Evolutionary conservation across 2,797 vertebrate genomes (phyloP).

Genomic region (Myripristis murdjan): DNA sequence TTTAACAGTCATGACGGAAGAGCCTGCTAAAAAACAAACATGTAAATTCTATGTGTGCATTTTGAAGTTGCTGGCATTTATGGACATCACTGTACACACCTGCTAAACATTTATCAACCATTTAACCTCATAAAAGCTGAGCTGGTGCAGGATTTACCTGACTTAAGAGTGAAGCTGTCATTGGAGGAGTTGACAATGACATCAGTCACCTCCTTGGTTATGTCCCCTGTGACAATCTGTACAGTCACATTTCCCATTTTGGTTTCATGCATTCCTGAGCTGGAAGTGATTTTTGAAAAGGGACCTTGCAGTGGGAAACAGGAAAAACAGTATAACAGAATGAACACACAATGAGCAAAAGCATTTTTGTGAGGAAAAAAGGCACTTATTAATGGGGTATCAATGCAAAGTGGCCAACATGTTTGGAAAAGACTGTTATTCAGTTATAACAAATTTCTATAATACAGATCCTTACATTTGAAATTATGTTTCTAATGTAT

Average conservation of each 20-base stretch:
- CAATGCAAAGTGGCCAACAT: neutral
- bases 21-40: too few species aligned
- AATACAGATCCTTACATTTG: neutral
- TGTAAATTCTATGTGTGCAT: too few species aligned
- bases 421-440: too few species aligned
- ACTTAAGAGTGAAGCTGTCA: conserved; percentile 79
- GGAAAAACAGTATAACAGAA: neutral
- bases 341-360: neutral
- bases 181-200: conserved; percentile 92
- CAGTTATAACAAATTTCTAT: neutral
- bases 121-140: neutral
- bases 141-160: conserved; percentile 80
- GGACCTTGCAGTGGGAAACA: conserved; percentile 51
- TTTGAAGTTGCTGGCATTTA: too few species aligned
- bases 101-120: too few species aligned
- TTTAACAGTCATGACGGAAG: too few species aligned
- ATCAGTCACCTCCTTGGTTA: conserved; percentile 89
- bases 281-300: conserved; percentile 74
- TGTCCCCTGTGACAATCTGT: conserved; percentile 88
- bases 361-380: neutral
- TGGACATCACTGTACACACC: too few species aligned
- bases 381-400: neutral
- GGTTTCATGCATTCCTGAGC: conserved; percentile 82
- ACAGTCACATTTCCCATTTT: conserved; percentile 86
- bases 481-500: neutral